Conservation (phyloP, 1,140 invertebrate genomes). For the Lepidotrigona ventralis region DNA sequence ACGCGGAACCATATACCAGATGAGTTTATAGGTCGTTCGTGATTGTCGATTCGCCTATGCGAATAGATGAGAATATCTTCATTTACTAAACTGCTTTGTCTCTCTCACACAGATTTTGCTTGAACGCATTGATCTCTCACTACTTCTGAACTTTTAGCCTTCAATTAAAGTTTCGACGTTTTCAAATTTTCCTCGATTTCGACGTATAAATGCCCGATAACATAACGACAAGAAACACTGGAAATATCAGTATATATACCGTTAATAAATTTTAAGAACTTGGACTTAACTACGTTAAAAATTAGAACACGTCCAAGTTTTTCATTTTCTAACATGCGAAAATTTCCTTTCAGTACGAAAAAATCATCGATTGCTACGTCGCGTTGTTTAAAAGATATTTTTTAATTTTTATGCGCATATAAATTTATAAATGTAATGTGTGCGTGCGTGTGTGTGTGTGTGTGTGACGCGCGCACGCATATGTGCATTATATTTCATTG, state of each 20-base stretch:
- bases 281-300: no score
- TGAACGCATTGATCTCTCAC: not conserved
- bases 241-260: not conserved
- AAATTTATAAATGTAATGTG: no score
- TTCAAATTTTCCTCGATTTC: not conserved
- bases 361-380: not conserved
- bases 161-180: not conserved
- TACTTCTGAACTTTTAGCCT: no score
- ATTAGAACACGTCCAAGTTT: not conserved
- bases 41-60: not conserved
- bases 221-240: not conserved
- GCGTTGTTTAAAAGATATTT: not conserved
- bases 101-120: not conserved
- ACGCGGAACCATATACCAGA: not conserved
- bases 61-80: not conserved
- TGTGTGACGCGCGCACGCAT: not conserved
- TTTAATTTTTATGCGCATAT: no score
- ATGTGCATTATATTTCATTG: not conserved
- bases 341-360: not conserved
- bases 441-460: no score
- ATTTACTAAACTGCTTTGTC: not conserved
- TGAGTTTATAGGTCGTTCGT: slow-evolving; percentile 3
- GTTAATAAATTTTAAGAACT: not conserved
- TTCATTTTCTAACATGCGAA: not conserved
- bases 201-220: not conserved